Evolutionary conservation across 2,113 vertebrate species (phyloP).

Genomic region (Rousettus leschenaultii): DNA sequence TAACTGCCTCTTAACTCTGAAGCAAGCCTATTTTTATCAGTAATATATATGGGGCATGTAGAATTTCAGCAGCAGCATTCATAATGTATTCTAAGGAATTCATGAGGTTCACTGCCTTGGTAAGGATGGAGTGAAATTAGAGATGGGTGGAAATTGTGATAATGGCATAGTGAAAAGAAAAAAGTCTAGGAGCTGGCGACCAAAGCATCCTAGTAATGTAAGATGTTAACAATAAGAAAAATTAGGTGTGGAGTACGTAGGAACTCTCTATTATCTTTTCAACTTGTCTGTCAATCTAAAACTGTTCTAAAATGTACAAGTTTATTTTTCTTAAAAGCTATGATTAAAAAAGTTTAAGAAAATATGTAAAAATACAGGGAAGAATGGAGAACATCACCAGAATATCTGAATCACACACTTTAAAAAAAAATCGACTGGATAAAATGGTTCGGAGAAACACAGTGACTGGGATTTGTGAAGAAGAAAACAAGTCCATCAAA

Average conservation of each 20-base stretch:
- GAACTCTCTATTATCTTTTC: not conserved
- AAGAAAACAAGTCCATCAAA: not conserved
- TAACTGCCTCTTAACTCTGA: not conserved
- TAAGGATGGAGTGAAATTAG: not conserved
- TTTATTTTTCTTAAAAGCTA: not conserved
- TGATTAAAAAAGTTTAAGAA: not conserved
- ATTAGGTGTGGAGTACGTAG: not conserved
- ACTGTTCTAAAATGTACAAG: not conserved
- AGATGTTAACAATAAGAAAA: not conserved
- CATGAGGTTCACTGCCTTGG: not conserved
- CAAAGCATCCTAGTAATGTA: not conserved
- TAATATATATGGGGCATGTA: not conserved
- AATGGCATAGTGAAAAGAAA: not conserved
- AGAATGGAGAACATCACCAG: not conserved
- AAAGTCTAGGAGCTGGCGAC: not conserved
- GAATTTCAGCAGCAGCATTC: not conserved
- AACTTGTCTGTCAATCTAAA: not conserved
- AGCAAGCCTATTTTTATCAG: not conserved
- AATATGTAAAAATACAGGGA: not conserved
- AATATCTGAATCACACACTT: not conserved
- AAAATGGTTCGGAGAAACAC: not conserved
- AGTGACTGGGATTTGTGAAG: not conserved
- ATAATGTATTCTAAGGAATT: not conserved
- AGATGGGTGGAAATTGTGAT: not conserved
- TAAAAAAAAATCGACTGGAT: not conserved